Conservation (phyloP, 2,797 vertebrate species). For the Delichon dasypus region DNA sequence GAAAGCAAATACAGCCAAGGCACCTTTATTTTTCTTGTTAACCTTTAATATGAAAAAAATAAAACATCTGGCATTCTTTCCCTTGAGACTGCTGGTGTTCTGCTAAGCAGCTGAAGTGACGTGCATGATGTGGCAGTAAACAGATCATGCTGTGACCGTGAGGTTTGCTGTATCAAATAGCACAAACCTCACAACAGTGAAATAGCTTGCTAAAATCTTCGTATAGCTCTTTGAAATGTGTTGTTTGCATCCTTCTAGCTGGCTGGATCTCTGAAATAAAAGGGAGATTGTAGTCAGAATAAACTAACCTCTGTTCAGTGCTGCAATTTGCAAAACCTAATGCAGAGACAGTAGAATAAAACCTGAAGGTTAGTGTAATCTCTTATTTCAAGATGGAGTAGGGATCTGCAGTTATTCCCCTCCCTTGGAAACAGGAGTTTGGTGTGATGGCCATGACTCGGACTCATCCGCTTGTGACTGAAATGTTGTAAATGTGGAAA, state of each 20-base stretch:
- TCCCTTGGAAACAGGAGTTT: neutral
- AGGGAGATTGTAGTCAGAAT: neutral
- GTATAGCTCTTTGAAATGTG: neutral
- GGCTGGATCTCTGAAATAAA: slow-evolving; percentile 19
- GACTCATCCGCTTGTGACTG: slow-evolving; percentile 19
- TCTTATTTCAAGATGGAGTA: neutral
- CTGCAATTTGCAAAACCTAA: neutral
- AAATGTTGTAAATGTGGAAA: neutral
- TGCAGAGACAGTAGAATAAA: neutral
- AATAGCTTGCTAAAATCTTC: slow-evolving; percentile 19
- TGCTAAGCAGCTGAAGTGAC: neutral
- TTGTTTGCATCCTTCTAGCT: neutral
- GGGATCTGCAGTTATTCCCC: neutral
- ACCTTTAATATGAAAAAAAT: slow-evolving; percentile 9
- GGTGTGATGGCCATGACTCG: neutral
- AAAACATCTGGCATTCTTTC: neutral
- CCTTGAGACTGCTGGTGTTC: neutral
- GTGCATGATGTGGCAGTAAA: neutral
- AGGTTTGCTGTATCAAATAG: neutral
- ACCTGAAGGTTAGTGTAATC: neutral
- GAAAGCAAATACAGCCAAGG: neutral
- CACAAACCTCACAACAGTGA: neutral
- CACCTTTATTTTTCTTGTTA: slow-evolving; percentile 33
- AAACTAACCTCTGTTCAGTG: neutral
- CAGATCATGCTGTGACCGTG: neutral